Conservation (phyloP, 2,888 invertebrate genomes). For the Phania funesta region DNA sequence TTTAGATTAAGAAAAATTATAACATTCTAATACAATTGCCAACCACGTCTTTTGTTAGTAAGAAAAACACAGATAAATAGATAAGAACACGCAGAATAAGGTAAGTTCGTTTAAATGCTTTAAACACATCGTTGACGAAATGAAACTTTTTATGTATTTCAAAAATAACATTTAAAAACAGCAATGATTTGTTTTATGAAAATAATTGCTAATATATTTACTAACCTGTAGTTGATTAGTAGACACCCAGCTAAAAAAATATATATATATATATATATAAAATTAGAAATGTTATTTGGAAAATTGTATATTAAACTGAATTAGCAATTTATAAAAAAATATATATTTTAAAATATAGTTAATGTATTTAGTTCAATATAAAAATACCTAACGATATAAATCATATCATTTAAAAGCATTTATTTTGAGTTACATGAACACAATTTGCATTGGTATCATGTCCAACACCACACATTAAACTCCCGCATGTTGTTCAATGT, state of each 20-base stretch:
- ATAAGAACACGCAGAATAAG: not conserved
- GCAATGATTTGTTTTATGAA: not conserved
- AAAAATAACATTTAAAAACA: not conserved
- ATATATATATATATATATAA: not conserved
- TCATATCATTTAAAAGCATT: slow-evolving; percentile 13
- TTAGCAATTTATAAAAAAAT: no score
- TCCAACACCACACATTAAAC: not conserved
- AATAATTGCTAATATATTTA: not conserved
- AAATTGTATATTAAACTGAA: not conserved
- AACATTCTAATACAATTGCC: not conserved
- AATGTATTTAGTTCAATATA: not conserved
- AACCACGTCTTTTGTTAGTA: not conserved
- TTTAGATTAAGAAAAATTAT: not conserved
- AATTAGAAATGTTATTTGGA: slow-evolving; percentile 6
- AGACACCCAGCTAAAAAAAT: slow-evolving; percentile 13
- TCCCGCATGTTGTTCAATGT: not conserved
- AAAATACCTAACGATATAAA: not conserved
- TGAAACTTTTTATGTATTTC: not conserved
- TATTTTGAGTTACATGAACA: slow-evolving; percentile 2
- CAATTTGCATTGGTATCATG: slow-evolving; percentile 4
- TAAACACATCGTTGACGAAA: not conserved
- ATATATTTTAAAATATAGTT: slow-evolving; percentile 9
- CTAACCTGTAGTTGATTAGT: slow-evolving; percentile 4
- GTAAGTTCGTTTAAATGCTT: slow-evolving; percentile 1
- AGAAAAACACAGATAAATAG: not conserved